These are phyloP conservation scores for Herpetotheres cachinnans DNA, from an alignment of 2,113 vertebrate species.

Conservation along the genomic window DNA sequence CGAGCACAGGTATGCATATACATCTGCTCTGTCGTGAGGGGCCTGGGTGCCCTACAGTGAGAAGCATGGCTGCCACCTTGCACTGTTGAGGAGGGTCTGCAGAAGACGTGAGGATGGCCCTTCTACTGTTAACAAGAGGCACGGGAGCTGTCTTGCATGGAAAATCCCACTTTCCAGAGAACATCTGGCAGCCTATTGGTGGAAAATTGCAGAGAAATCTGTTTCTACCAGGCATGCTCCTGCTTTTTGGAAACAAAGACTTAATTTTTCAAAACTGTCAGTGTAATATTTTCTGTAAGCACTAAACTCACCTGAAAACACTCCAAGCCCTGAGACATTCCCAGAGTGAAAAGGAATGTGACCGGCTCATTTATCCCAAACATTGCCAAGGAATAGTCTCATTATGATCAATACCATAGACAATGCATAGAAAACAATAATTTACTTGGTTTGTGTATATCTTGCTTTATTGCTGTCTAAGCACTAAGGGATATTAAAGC, in stretches of 20 bases:
- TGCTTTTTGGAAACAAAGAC: background rate
- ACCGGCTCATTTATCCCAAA: background rate
- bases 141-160: accelerated
- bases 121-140: background rate
- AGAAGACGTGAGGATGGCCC: background rate
- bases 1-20: accelerated
- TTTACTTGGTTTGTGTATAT: background rate
- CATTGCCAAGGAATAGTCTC: background rate
- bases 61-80: background rate
- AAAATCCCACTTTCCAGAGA: background rate
- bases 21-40: accelerated
- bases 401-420: background rate
- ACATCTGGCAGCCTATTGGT: background rate
- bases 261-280: background rate
- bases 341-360: background rate
- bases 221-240: background rate
- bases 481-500: background rate
- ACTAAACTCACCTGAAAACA: background rate
- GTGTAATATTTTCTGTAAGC: background rate
- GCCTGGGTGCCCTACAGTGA: background rate
- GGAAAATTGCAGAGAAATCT: background rate
- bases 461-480: background rate
- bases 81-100: background rate
- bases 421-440: background rate
- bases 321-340: background rate